phyloP scores from a whole-genome alignment of 2,888 invertebrate genomes.

The Leptopilina myrica region DNA sequence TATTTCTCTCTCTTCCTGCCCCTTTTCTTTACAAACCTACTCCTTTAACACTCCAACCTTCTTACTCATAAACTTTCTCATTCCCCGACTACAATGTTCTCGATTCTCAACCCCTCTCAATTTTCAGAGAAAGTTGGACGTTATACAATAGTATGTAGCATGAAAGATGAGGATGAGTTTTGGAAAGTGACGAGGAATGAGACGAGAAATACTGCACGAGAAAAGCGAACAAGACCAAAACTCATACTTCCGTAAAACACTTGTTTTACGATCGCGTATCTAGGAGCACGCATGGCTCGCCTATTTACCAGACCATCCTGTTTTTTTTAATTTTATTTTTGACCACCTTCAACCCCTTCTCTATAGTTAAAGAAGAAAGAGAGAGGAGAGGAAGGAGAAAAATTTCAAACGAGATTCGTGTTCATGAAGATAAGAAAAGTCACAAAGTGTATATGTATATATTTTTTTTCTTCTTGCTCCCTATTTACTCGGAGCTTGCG shows the following conservation, averaged over 20 bases:
- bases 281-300: conserved; percentile 43
- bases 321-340: conserved; percentile 17
- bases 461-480: background rate
- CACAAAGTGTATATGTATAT: background rate
- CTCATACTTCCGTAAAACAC: conserved; percentile 56
- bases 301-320: conserved; percentile 56
- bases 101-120: background rate
- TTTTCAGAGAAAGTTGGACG: background rate
- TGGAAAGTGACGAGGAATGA: background rate
- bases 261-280: conserved; percentile 66
- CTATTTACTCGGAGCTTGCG: background rate
- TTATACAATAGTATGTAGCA: background rate
- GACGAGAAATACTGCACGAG: background rate
- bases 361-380: too few species aligned
- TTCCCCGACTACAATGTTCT: background rate
- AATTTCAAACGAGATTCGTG: background rate
- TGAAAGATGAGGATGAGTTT: conserved; percentile 1
- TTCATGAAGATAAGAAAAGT: conserved; percentile 13
- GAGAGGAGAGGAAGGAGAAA: background rate
- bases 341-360: background rate
- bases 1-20: background rate
- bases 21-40: background rate
- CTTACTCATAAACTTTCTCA: background rate
- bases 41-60: background rate
- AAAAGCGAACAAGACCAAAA: conserved; percentile 6